Conservation (phyloP, 1,140 invertebrate species). For the Drosophila triauraria region DNA sequence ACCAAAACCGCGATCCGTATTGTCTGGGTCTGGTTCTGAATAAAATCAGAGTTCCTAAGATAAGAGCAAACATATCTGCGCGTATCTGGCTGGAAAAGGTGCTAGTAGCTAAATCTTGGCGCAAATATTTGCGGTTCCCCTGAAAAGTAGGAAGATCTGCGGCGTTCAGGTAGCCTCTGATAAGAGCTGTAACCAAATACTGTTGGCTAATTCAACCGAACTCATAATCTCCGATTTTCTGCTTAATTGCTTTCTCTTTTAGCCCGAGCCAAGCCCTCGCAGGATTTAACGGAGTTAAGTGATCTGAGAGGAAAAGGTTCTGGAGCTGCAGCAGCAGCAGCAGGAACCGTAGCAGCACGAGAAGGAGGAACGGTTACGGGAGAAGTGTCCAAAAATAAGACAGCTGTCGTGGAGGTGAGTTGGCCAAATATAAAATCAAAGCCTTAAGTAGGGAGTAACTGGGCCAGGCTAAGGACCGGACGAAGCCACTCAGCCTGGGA, state of each 20-base stretch:
- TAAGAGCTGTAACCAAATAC: constrained; percentile 57
- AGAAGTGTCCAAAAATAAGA: constrained; percentile 60
- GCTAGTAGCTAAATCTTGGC: constrained; percentile 35
- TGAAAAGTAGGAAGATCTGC: constrained; percentile 25
- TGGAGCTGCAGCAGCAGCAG: background rate
- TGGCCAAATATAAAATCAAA: constrained; percentile 20
- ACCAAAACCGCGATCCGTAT: constrained; percentile 3
- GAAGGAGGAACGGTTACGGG: background rate
- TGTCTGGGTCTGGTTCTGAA: constrained; percentile 50
- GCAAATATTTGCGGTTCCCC: constrained; percentile 45
- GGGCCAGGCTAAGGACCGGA: constrained; percentile 32
- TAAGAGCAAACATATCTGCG: constrained; percentile 45
- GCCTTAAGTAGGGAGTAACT: constrained; percentile 28
- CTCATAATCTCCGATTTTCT: constrained; percentile 46
- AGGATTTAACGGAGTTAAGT: constrained; percentile 54
- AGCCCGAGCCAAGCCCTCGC: constrained; percentile 67
- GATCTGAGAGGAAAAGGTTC: constrained; percentile 34
- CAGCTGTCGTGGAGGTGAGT: constrained; percentile 74
- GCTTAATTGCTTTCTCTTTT: constrained; percentile 62
- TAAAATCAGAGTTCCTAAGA: constrained; percentile 35
- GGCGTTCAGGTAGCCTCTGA: constrained; percentile 19
- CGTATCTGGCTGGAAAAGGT: constrained; percentile 26
- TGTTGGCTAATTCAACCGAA: constrained; percentile 37
- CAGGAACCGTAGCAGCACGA: background rate
- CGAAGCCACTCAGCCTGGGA: constrained; percentile 34